A percentile compares a stretch with the other conserved stretches of the same genome.
Evolutionary conservation across 2,797 vertebrate genomes (phyloP).

Genomic region (Poeciliopsis infans): DNA sequence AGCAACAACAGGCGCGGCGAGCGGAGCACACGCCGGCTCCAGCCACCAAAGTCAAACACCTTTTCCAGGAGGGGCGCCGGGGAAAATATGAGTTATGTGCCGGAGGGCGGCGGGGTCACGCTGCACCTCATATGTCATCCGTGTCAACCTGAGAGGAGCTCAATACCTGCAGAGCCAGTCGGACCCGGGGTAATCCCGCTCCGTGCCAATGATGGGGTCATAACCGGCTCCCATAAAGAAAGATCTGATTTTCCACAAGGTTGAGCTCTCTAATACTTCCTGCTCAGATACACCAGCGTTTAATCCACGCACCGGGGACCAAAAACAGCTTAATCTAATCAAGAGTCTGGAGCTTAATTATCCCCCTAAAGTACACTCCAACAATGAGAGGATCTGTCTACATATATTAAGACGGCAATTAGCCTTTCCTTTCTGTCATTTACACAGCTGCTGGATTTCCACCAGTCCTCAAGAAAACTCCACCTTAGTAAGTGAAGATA

Average conservation of each 20-base stretch:
- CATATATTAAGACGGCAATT: constrained; percentile 78
- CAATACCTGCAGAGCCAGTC: constrained; percentile 71
- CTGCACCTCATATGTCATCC: constrained; percentile 76
- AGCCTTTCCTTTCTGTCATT: constrained; percentile 75
- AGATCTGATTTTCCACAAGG: constrained; percentile 76
- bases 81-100: constrained; percentile 71
- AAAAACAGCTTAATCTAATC: constrained; percentile 80
- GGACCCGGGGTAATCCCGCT: constrained; percentile 72
- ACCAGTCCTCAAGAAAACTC: constrained; percentile 51
- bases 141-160: constrained; percentile 71
- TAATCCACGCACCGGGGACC: constrained; percentile 75
- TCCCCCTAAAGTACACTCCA: constrained; percentile 74
- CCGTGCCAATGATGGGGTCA: constrained; percentile 71
- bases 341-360: constrained; percentile 80
- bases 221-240: constrained; percentile 70
- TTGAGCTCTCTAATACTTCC: constrained; percentile 77
- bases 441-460: constrained; percentile 66
- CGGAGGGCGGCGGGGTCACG: constrained; percentile 66
- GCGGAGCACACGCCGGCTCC: constrained; percentile 60
- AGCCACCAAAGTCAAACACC: constrained; percentile 71
- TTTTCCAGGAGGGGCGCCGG: constrained; percentile 54
- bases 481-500: constrained; percentile 48
- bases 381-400: constrained; percentile 77
- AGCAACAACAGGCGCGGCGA: constrained; percentile 67
- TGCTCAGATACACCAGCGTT: constrained; percentile 70